These are phyloP conservation scores for Entomobrya multifasciata DNA, from an alignment of 2,888 invertebrate species.

Conservation along the genomic window DNA sequence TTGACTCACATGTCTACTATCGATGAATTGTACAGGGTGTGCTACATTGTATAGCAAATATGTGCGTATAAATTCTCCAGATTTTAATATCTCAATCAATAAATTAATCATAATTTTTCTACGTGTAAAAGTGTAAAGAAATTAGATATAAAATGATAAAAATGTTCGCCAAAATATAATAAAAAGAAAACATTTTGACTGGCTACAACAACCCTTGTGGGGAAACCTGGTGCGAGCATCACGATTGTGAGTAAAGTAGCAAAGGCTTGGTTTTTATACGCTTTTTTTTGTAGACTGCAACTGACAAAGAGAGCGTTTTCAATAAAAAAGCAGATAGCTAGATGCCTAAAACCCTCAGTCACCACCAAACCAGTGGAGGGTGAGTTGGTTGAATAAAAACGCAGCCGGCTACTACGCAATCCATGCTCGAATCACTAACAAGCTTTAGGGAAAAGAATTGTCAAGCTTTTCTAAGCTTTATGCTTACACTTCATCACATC, in stretches of 20 bases:
- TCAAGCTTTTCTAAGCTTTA: no score
- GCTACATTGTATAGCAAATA: no score
- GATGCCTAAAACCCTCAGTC: slow-evolving; percentile 61
- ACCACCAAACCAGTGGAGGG: slow-evolving; percentile 63
- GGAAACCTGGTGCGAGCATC: neutral
- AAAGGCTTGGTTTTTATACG: neutral
- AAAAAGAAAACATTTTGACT: neutral
- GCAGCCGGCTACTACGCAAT: slow-evolving; percentile 1
- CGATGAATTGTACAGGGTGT: no score
- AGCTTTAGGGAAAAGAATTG: no score
- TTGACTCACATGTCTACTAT: no score
- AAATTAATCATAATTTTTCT: neutral
- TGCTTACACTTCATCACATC: no score
- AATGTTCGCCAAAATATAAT: no score
- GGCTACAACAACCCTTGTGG: neutral
- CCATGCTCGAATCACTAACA: no score
- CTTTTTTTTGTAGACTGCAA: neutral
- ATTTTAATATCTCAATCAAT: no score
- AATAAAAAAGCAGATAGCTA: slow-evolving; percentile 44
- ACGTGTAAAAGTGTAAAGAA: neutral
- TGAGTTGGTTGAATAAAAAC: slow-evolving; percentile 48
- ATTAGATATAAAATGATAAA: no score
- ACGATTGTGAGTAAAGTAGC: neutral
- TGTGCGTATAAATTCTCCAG: neutral
- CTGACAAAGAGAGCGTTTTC: slow-evolving; percentile 17